Evolutionary conservation across 2,888 invertebrate genomes (phyloP), one percentile per base, ranked within the genome.

Genomic region (Heliothis peltigera): DNA sequence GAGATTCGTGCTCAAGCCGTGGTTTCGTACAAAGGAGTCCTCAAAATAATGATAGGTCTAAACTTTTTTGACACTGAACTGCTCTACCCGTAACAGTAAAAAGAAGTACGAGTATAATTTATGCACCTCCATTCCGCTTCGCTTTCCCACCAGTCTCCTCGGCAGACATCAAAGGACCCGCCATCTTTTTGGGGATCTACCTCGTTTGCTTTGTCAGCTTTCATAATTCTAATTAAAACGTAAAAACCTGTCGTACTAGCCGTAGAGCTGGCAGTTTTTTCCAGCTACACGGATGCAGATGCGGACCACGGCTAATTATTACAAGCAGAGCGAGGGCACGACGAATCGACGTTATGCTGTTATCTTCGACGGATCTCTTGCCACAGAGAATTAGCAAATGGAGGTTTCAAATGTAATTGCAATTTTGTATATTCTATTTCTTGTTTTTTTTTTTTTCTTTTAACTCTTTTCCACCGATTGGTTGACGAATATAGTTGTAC

Each of bases 231-330:
- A 64, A 47, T 44, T 1, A 28, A 52, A 46, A 52, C 28, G 35
- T 47, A 48, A 54, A 54, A 57, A 72, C 39, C 44, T 22, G 7
- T 35, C 10, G 28, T 52, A 21, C 25, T 69, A 43, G 32, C 48
- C 35, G 35, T 61, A 42, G 43, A 72, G 47, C 47, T 35, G 46
- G 43, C 18, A 62, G 39, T 80, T 72, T 71, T 74, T 75, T 58
- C 18, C 35, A 67, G 15, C 49, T 21, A 80, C 58, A 74, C 82
- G 82, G 84, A 83, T 81, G 71, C 72, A 75, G 66, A 80, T 69
- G 52, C 79, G 80, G 75, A 79, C 72, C 56, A 66, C 58, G 19
- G 53, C 67, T 79, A 73, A 79, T 70, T 63, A 74, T 46, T 32
- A 55, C 65, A 63, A 80, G 58, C 68, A 70, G 79, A 78, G 72